A percentile compares a stretch with the other conserved stretches of the same genome.
Conservation (phyloP, 1,140 invertebrate species). For the Himalopsyche phryganea region DNA sequence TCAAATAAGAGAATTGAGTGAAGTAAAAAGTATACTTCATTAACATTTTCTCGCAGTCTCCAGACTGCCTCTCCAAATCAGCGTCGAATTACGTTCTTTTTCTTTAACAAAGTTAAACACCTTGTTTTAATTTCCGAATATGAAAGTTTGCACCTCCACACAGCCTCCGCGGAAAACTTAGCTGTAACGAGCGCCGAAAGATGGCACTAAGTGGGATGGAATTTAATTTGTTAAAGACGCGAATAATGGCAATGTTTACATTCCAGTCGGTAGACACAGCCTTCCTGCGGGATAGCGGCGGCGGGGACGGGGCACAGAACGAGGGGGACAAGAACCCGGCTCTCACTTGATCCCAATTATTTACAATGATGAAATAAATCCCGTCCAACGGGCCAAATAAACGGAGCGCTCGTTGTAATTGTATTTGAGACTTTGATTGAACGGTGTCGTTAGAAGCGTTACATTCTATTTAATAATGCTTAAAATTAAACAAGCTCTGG, state of each 20-base stretch:
- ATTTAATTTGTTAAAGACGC: constrained; percentile 36
- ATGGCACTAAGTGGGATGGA: constrained; percentile 30
- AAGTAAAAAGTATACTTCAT: too few relatives aligned
- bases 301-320: neutral
- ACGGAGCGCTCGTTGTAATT: constrained; percentile 30
- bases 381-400: constrained; percentile 33
- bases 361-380: constrained; percentile 36
- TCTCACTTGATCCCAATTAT: constrained; percentile 30
- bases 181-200: constrained; percentile 4
- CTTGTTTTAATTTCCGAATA: constrained; percentile 34
- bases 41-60: neutral
- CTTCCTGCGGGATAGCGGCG: constrained; percentile 1
- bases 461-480: constrained; percentile 30
- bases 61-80: neutral
- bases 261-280: constrained; percentile 15
- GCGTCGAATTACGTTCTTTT: constrained; percentile 13
- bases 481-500: constrained; percentile 18
- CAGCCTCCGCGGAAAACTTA: constrained; percentile 5
- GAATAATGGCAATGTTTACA: constrained; percentile 35
- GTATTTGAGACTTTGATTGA: constrained; percentile 34
- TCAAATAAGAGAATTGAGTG: too few relatives aligned
- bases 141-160: constrained; percentile 26
- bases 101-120: constrained; percentile 17
- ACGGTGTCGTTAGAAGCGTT: constrained; percentile 24
- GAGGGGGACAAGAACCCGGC: neutral